Evolutionary conservation across 2,113 vertebrate genomes (phyloP).

Genomic region (Spea bombifrons): DNA sequence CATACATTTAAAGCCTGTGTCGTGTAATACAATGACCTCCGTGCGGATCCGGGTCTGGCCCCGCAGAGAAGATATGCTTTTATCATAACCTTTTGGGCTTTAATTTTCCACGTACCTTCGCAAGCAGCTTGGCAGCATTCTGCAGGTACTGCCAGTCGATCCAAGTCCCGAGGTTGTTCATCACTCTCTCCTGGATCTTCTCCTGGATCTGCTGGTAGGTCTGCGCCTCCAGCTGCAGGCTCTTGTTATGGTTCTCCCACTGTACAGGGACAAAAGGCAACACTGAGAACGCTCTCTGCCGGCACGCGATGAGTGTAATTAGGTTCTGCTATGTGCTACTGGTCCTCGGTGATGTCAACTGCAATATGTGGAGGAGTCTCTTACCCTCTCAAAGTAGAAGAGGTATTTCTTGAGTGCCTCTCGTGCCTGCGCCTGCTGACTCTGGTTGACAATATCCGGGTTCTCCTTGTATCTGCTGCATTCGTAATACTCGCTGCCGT

Average conservation of each 20-base stretch:
- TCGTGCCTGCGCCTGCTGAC: constrained; percentile 97
- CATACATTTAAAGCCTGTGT: too few species aligned
- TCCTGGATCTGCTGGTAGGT: constrained; percentile 98
- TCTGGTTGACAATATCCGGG: constrained; percentile 99
- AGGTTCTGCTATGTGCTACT: too few species aligned
- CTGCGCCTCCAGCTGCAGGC: constrained; percentile 95
- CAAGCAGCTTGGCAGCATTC: constrained; percentile 95
- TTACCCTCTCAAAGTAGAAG: constrained; percentile 99
- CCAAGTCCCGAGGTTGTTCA: constrained; percentile 99
- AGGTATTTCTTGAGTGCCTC: constrained; percentile 99
- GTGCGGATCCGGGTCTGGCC: too few species aligned
- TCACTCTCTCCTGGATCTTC: constrained; percentile 97
- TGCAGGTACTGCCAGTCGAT: constrained; percentile 99
- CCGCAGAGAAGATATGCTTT: too few species aligned
- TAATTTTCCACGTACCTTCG: constrained; percentile 75
- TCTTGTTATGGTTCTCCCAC: constrained; percentile 99
- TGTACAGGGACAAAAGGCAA: constrained; percentile 53
- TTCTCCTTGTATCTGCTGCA: constrained; percentile 99
- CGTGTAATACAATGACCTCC: too few species aligned
- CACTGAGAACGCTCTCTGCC: not conserved
- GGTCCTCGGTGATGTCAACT: too few species aligned
- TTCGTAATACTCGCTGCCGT: constrained; percentile 98
- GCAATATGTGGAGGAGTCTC: constrained; percentile 46
- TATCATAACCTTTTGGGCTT: not conserved
- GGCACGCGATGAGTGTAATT: too few species aligned